A percentile compares a stretch with the other conserved stretches of the same genome.
phyloP scores from a whole-genome alignment of 2,113 vertebrate species.

The Oxyura jamaicensis region DNA sequence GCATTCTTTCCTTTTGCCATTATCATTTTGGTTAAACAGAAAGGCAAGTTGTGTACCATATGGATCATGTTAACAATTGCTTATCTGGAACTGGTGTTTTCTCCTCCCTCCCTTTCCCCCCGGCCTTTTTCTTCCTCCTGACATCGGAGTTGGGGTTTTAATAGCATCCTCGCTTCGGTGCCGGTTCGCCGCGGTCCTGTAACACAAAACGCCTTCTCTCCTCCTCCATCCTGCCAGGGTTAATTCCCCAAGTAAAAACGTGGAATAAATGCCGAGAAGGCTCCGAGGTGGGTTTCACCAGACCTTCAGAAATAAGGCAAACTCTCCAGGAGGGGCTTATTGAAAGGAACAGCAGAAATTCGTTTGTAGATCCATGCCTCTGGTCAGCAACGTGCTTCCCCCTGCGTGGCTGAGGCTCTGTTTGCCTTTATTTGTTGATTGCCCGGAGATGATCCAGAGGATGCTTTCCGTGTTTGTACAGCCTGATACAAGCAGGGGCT shows the following conservation, averaged over 20 bases:
- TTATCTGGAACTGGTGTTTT: conserved; percentile 72
- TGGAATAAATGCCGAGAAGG: rapidly evolving
- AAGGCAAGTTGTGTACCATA: conserved; percentile 76
- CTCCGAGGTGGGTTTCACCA: rapidly evolving
- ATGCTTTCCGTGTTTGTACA: rapidly evolving
- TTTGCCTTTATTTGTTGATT: rapidly evolving
- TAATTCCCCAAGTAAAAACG: rapidly evolving
- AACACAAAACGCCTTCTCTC: neutral
- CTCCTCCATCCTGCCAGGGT: rapidly evolving
- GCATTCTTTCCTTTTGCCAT: conserved; percentile 79
- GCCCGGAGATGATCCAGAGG: rapidly evolving
- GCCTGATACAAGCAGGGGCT: rapidly evolving
- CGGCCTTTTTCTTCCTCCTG: neutral
- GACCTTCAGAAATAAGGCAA: rapidly evolving
- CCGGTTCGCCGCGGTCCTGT: neutral
- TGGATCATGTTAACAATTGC: conserved; percentile 84
- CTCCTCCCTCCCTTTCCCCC: conserved; percentile 43
- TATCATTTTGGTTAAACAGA: conserved; percentile 82
- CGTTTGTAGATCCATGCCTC: rapidly evolving
- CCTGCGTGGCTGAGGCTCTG: neutral
- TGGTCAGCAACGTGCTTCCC: neutral
- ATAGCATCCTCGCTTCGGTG: neutral
- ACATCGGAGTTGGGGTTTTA: neutral
- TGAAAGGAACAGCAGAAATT: neutral
- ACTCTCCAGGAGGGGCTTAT: rapidly evolving